Base-by-base conservation (phyloP, 2,113 vertebrate species). In the Dermatemys mawii region DNA sequence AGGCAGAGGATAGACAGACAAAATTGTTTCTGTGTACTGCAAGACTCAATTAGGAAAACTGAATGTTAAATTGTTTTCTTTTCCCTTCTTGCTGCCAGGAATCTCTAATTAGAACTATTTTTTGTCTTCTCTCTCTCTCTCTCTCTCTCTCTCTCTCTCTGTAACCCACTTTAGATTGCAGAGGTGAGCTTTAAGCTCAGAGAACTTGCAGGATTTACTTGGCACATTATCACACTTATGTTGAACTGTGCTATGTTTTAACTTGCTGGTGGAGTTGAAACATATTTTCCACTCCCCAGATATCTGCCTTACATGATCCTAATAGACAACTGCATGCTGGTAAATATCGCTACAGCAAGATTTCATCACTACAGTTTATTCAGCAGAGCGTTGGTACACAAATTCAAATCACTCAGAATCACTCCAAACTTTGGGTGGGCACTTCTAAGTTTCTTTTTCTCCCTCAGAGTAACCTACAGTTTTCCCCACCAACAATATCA, bases 211-310 rank as follows among this genome's bases (percentile, higher is more conserved):
- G 88, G 83, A 90, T 82, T 84, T 82, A 82, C 78, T 46, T 92
- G 88, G 84, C 86, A 54, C 90, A 90, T 92, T 88, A 90, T 82
- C 92, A 90, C 48, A 38, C n/a, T 87, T 76, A 46, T 86, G 83
- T 83, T 95, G 87, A 94, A 84, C 78, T 95, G 92, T 83, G 79
- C 54, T 76, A 80, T 75, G 67, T 4, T n/a, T 95, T 84, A 26
- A 86, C 49, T 97, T 88, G 41, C 87, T 86, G 92, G 44, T 53
- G 44, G 85, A 96, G 73, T 35, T 86, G 55, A 21, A 78, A n/a
- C n/a, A 80, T 83, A 41, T 90, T 93, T 90, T 78, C 85, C 92
- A 70, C 78, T 91, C 86, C 86, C 57, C 50, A 29, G 16, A 57
- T 63, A 44, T 19, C 27, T 54, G n/a, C 13, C 32, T 16, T 24